Base-by-base conservation (phyloP, 2,797 vertebrate genomes). In the Amblyraja radiata region DNA sequence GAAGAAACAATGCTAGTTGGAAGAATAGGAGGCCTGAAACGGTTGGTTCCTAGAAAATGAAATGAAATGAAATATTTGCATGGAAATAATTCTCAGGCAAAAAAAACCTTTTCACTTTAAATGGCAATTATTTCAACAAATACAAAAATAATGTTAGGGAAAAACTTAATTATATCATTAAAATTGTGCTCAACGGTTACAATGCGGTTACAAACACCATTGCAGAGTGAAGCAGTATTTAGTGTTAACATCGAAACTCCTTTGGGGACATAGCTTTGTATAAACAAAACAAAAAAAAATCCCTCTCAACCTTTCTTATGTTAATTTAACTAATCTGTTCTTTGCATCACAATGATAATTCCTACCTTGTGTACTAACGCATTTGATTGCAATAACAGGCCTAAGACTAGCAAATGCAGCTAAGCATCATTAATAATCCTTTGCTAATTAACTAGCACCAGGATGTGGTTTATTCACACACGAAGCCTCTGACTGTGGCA, bases 381-480 rank as follows among this genome's bases (percentile, higher is more conserved):
- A 93, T 25, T 93, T 78, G 92, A 93, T 90, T 94, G 79, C 74
- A 94, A 94, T 94, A 94, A 94, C 39, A 10, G 94, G 36, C 77
- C 93, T 92, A 94, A 94, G 93, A 94, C 93, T 65, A 94, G 95
- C 74, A 93, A 58, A 79, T 93, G 93, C 36, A 0, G 93, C 86
- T 94, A 32, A 73, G 93, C 94, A 93, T 90, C n/a, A 74, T 81
- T 68, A 93, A 80, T 28, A 78, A 74, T 83, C 78, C 83, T 91
- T 86, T 74, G 93, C 78, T 81, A 68, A 92, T 91, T 93, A 88
- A 92, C 93, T 93, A 94, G 93, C 93, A 91, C 88, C 61, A 61
- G 90, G 93, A 94, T 93, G 93, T 10, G 9, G 74, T 28, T 90
- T 90, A 94, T 93, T 94, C 71, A 93, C 77, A 93, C 90, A 93